Percentiles rank a stretch among this genome's conserved stretches.
Conservation (phyloP, 1,140 invertebrate genomes). For the Tetragnatha versicolor region DNA sequence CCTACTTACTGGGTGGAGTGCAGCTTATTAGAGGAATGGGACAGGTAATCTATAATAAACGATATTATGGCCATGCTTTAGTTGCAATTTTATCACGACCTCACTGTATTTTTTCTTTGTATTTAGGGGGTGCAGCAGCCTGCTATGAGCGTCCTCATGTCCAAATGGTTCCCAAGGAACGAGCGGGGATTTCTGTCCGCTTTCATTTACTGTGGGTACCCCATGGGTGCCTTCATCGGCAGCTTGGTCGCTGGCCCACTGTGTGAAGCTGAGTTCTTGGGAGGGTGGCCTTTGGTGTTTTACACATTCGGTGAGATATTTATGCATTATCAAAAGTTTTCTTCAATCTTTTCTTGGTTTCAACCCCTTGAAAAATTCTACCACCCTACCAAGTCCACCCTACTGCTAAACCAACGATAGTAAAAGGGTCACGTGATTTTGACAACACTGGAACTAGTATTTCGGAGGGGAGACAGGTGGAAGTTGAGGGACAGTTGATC, state of each 20-base stretch:
- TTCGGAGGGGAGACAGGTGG: too few relatives aligned
- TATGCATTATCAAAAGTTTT: too few relatives aligned
- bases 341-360: too few relatives aligned
- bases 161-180: constrained; percentile 35
- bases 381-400: too few relatives aligned
- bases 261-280: constrained; percentile 14
- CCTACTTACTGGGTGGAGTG: neutral
- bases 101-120: neutral
- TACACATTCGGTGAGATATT: constrained; percentile 41
- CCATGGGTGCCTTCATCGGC: constrained; percentile 36
- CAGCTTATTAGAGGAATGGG: constrained; percentile 24
- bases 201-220: constrained; percentile 41
- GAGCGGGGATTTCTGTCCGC: constrained; percentile 40
- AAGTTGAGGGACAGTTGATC: too few relatives aligned
- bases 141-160: constrained; percentile 27
- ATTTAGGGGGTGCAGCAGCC: neutral
- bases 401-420: too few relatives aligned
- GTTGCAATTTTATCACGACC: too few relatives aligned
- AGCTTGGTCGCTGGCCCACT: constrained; percentile 1
- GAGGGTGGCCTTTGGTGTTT: constrained; percentile 47
- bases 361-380: too few relatives aligned
- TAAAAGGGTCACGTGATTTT: too few relatives aligned
- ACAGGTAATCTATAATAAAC: constrained; percentile 1
- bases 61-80: neutral
- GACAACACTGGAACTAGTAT: too few relatives aligned